Evolutionary conservation across 2,113 vertebrate species (phyloP), one percentile per base, ranked within the genome.

Genomic region (Smithornis capensis): DNA sequence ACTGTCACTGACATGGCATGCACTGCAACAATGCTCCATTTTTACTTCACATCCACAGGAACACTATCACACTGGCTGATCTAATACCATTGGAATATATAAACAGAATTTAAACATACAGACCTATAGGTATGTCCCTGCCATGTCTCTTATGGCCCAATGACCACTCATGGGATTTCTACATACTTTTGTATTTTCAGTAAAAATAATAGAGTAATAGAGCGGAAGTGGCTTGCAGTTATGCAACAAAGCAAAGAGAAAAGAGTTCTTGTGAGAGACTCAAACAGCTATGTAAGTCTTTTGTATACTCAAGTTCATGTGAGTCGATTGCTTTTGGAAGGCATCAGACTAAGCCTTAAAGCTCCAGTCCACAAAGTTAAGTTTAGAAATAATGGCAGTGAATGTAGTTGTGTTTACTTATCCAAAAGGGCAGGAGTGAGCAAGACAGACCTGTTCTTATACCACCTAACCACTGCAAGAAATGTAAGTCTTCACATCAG

Each of bases 381-480:
- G 52, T 94, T 87, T 33, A 77, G 87, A 70, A 90, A 67, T 33
- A 88, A 83, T 68, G 70, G 33, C 59, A 83, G 85, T 25, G 74
- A 75, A 84, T 1, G 15, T 42, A 79, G 69, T 45, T 50, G 18
- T 76, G 62, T 95, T 91, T 87, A 63, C 83, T 89, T 22, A 68
- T 3, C 52, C 49, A 24, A 78, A 92, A 88, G n/a, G 35, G 50
- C 52, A 92, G 78, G 65, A 64, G 76, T 71, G 65, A 92, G 70
- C 52, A 83, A 92, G 40, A 87, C 73, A 89, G 76, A 94, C 56
- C 83, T 71, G 86, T 83, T 93, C 89, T 92, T 62, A 27, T 5
- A 37, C 17, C 71, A 74, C 70, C 50, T 50, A 70, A 74, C 63
- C 55, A 42, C 86, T 35, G 23, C 45, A 84, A 90, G 76, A 60